Evolutionary conservation across 1,140 invertebrate genomes (phyloP).

Genomic region (Neuroterus valhalla): DNA sequence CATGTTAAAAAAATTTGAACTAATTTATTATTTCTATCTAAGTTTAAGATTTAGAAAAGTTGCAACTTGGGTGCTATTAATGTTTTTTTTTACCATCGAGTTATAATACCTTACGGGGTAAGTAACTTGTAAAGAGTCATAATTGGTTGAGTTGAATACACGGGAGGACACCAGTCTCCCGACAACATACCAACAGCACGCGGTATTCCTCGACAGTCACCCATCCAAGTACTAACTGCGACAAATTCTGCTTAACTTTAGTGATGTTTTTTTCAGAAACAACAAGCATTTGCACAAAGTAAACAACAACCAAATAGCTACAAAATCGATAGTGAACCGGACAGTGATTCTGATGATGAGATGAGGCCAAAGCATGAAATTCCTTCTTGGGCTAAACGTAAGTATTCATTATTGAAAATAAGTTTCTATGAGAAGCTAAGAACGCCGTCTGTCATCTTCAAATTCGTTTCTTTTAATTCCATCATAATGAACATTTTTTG

Average conservation of each 20-base stretch:
- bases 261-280: conserved; percentile 51
- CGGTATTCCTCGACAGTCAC: no score
- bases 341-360: conserved; percentile 78
- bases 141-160: no score
- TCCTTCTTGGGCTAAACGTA: conserved; percentile 76
- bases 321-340: conserved; percentile 67
- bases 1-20: no score
- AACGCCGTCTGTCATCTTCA: no score
- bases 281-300: conserved; percentile 46
- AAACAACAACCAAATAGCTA: conserved; percentile 56
- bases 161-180: no score
- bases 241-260: neutral
- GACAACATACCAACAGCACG: no score
- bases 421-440: conserved; percentile 20
- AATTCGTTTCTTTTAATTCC: conserved; percentile 28
- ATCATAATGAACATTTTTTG: conserved; percentile 48
- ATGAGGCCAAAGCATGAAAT: conserved; percentile 72
- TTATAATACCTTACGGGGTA: no score
- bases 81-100: neutral
- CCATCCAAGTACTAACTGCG: no score
- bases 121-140: no score
- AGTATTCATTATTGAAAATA: conserved; percentile 43
- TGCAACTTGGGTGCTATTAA: no score
- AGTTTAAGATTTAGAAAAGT: no score
- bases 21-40: no score